Percentiles rank a stretch among this genome's conserved stretches.
Conservation (phyloP, 2,113 vertebrate genomes). For the Struthidea cinerea region DNA sequence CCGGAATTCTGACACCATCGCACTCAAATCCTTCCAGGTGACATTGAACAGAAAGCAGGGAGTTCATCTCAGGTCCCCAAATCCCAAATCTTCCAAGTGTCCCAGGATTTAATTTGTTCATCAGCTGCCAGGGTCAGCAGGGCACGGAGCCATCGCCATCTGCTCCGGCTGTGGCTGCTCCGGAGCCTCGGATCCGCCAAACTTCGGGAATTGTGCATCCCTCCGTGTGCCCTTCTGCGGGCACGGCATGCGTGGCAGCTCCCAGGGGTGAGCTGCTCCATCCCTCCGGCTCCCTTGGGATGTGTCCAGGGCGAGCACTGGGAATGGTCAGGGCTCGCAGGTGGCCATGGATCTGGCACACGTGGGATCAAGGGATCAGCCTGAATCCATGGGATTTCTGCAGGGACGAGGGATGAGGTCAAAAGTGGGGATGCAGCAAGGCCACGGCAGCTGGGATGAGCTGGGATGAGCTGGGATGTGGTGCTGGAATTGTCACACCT, state of each 20-base stretch:
- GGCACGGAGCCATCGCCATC: not conserved
- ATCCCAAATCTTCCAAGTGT: not conserved
- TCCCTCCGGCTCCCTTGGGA: not conserved
- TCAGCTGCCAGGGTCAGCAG: not conserved
- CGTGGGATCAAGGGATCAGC: not conserved
- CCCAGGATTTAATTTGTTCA: not conserved
- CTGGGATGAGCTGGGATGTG: not conserved
- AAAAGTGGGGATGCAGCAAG: not conserved
- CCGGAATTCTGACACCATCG: rapidly evolving
- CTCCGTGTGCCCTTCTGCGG: not conserved
- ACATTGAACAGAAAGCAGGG: not conserved
- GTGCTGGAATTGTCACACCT: not conserved
- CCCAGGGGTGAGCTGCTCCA: not conserved
- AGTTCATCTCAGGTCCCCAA: not conserved
- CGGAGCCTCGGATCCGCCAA: not conserved
- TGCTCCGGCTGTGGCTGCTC: not conserved
- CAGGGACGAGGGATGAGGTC: not conserved
- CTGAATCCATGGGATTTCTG: not conserved
- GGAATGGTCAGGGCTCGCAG: not conserved
- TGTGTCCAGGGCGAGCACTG: not conserved
- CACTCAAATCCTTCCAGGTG: not conserved
- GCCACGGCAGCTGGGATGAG: not conserved
- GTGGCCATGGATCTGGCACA: not conserved
- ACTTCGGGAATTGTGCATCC: not conserved
- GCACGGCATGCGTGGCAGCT: not conserved